Evolutionary conservation across 2,797 vertebrate species (phyloP).

Genomic region (Phylloscopus collybita): DNA sequence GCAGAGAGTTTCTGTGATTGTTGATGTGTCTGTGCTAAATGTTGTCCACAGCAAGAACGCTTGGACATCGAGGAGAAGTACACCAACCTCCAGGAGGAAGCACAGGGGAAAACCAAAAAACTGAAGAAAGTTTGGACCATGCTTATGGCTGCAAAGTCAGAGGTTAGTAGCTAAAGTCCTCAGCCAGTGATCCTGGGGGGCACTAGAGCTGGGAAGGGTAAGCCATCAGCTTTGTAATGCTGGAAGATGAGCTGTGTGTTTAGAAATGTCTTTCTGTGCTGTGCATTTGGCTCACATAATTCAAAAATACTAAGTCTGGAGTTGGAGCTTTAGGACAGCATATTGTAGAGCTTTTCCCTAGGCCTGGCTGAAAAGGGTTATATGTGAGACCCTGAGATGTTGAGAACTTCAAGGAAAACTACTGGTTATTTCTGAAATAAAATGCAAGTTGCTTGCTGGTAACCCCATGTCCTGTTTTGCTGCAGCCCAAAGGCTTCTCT

Average conservation of each 20-base stretch:
- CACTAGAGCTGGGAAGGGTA: not conserved
- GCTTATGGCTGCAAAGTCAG: constrained; percentile 98
- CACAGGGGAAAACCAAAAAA: constrained; percentile 98
- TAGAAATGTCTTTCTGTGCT: not conserved
- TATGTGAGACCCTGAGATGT: not conserved
- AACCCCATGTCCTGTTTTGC: not conserved
- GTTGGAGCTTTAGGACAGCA: not conserved
- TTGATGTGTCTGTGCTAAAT: constrained; percentile 36
- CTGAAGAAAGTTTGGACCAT: constrained; percentile 99
- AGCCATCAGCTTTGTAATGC: not conserved
- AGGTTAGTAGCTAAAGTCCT: constrained; percentile 78
- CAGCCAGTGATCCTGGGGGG: not conserved
- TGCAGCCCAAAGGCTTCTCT: not conserved
- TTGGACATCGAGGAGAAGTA: constrained; percentile 99
- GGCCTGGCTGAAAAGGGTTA: not conserved
- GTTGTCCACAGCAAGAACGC: constrained; percentile 90
- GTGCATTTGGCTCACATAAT: not conserved
- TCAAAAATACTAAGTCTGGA: not conserved
- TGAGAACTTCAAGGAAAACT: not conserved
- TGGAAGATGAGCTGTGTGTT: accelerated
- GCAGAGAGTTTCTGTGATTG: not conserved
- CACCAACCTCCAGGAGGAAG: constrained; percentile 96
- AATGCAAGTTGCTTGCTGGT: not conserved
- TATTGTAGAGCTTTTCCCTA: not conserved
- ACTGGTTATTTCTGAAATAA: not conserved